A percentile compares a stretch with the other conserved stretches of the same genome.
Conservation (phyloP, 2,888 invertebrate genomes). For the Thereva unica region DNA sequence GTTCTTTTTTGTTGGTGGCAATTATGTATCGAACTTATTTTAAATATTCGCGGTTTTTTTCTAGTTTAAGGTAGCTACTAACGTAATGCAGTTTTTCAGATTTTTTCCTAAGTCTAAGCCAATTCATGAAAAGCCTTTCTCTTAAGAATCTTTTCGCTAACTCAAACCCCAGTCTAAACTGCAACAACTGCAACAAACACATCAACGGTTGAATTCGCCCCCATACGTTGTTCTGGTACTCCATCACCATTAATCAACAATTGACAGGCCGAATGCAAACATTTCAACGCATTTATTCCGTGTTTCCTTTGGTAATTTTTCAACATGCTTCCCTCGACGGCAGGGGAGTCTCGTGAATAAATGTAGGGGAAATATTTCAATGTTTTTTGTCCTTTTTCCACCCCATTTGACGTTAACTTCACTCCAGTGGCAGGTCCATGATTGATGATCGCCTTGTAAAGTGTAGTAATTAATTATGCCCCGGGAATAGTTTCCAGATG, state of each 20-base stretch:
- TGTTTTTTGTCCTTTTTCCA: conserved; percentile 2
- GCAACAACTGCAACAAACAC: too few species aligned
- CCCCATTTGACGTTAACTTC: neutral
- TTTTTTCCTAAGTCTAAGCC: too few species aligned
- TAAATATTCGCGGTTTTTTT: too few species aligned
- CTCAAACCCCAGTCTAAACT: too few species aligned
- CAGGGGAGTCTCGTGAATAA: neutral
- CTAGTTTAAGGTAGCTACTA: too few species aligned
- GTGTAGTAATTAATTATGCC: conserved; percentile 30
- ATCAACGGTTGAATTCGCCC: too few species aligned
- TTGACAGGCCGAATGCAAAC: conserved; percentile 29
- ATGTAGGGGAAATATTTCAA: conserved; percentile 12
- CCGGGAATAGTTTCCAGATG: conserved; percentile 13
- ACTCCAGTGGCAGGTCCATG: neutral
- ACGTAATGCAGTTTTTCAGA: too few species aligned
- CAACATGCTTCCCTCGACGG: neutral
- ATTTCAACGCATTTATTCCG: conserved; percentile 7
- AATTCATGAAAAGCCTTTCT: too few species aligned
- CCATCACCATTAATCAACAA: conserved; percentile 26
- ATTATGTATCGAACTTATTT: too few species aligned
- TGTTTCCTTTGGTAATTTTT: neutral
- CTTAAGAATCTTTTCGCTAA: too few species aligned
- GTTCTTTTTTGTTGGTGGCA: too few species aligned
- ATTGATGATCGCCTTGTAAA: conserved; percentile 23
- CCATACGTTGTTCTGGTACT: too few species aligned